Base-by-base conservation (phyloP, 2,888 invertebrate species). In the Polymixis lichenea region DNA sequence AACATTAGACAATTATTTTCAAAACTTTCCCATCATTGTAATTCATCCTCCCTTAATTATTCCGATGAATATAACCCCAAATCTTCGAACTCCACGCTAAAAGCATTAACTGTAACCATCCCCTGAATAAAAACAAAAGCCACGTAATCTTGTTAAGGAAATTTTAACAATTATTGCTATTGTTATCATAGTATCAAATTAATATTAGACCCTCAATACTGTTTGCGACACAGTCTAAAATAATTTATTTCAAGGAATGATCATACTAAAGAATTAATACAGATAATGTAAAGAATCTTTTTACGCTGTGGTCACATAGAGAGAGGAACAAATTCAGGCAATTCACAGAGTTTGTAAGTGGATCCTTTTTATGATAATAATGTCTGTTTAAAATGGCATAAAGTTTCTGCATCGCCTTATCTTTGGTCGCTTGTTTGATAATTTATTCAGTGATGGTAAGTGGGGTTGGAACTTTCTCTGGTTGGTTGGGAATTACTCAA, bases 401-500 rank as follows among this genome's bases (percentile, higher is more conserved):
- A 92, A 92, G 88, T 91, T 91, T 90, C 85, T 86, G 85, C 91
- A 89, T 89, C 86, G 82, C 87, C 87, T 91, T 90, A 91, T 90
- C 90, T 89, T 75, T 76, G 83, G 84, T 79, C 83, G 82, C 88
- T 80, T 86, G 81, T 89, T 89, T 88, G 86, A 89, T 91, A 90
- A 92, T 90, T 90, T 91, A 91, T 91, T 91, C 90, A 90, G 86
- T 86, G 86, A 78, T 83, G 85, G 86, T 86, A 86, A 82, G 85
- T 86, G 85, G 84, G 82, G 82, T 79, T 80, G 61, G 69, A 80
- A 82, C 68, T 85, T 83, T 76, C 72, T 78, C 46, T 56, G 69
- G 76, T 65, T 83, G 78, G 82, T 80, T 78, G 66, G 73, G 65
- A 75, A 75, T 72, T 86, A 72, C 70, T 74, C 32, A 58, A 73